Percentiles rank a stretch among this genome's conserved stretches.
Conservation (phyloP, 2,797 vertebrate species). For the Pithecia hirsuta region DNA sequence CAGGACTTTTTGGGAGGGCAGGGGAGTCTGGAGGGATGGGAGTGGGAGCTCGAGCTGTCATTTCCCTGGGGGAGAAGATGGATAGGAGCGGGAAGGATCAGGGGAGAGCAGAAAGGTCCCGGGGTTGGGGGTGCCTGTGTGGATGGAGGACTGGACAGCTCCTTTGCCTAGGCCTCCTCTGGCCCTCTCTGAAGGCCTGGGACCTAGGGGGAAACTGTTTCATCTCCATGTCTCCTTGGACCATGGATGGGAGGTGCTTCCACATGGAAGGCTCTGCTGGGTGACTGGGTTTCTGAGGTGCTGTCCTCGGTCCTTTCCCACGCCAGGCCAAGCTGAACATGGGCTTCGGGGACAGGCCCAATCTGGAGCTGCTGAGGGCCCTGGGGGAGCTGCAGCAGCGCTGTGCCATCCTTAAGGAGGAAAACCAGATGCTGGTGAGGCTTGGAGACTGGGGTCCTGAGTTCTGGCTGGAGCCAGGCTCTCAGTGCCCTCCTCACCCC, state of each 20-base stretch:
- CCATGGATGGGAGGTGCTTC: not conserved
- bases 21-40: not conserved
- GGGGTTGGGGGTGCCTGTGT: not conserved
- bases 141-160: not conserved
- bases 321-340: conserved; percentile 63
- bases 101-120: not conserved
- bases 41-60: not conserved
- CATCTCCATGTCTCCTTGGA: not conserved
- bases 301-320: conserved; percentile 9
- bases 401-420: conserved; percentile 92
- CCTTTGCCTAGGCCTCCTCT: not conserved
- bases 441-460: not conserved
- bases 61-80: not conserved
- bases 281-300: conserved; percentile 6
- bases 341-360: conserved; percentile 90
- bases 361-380: conserved; percentile 91
- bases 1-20: not conserved
- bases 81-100: not conserved
- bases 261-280: not conserved
- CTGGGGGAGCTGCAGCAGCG: conserved; percentile 93
- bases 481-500: not conserved
- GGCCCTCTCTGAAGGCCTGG: not conserved
- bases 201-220: not conserved
- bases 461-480: not conserved
- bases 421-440: conserved; percentile 96